Percentiles rank a stretch among this genome's conserved stretches.
Evolutionary conservation across 2,797 vertebrate species (phyloP).

Genomic region (Danio jaintianensis): DNA sequence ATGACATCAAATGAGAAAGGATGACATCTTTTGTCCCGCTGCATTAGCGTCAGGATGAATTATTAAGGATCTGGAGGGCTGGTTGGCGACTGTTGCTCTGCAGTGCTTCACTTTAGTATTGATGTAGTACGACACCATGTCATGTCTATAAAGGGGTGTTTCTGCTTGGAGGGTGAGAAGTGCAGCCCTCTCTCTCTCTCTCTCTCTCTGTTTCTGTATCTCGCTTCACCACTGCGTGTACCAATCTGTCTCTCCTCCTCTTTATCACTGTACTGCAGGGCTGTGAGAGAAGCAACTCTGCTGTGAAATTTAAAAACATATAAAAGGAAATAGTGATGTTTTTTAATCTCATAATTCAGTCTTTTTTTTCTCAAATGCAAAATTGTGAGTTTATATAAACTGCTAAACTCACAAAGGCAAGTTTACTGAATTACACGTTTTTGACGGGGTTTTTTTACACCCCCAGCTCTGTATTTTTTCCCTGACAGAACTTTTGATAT

Average conservation of each 20-base stretch:
- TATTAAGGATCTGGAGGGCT: slow-evolving; percentile 58
- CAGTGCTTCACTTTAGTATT: slow-evolving; percentile 50
- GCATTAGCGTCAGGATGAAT: slow-evolving; percentile 62
- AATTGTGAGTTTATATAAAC: no score
- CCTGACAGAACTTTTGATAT: no score
- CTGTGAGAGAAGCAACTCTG: slow-evolving; percentile 5
- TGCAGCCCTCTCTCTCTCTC: neutral
- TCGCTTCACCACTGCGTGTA: neutral
- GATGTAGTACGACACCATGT: slow-evolving; percentile 60
- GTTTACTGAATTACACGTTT: no score
- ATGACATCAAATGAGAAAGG: slow-evolving; percentile 72
- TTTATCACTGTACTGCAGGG: slow-evolving; percentile 33
- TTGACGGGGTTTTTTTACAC: no score
- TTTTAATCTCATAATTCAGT: neutral
- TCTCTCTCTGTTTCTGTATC: neutral
- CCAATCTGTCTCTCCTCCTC: slow-evolving; percentile 7
- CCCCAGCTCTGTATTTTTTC: no score
- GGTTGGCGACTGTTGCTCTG: slow-evolving; percentile 56
- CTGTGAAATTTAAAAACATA: neutral
- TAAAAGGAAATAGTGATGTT: neutral
- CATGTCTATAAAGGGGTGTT: slow-evolving; percentile 20
- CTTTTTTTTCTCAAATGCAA: neutral
- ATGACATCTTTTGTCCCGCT: slow-evolving; percentile 63
- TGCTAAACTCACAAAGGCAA: no score
- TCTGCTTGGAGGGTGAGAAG: slow-evolving; percentile 22